Evolutionary conservation across 2,888 invertebrate genomes (phyloP), one percentile per base, ranked within the genome.

Genomic region (Rhopalosiphum nymphaeae): DNA sequence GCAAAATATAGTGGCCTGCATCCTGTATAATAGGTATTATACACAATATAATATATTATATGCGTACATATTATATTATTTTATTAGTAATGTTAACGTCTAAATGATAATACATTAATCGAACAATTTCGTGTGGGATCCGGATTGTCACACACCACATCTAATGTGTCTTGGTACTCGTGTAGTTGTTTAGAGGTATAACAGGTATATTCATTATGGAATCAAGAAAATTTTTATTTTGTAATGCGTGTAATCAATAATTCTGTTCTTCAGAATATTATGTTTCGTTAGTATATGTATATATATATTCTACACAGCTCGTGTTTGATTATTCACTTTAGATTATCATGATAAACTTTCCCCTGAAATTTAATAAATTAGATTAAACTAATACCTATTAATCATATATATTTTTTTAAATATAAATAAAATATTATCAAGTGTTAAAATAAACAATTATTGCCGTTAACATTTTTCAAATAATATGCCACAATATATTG

Each of bases 61-160:
- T 36, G 36, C 78, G 21, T 21, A 78, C 78, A 36, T 57, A 26
- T 16, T 53, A 57, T 57, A 26, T 36, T 78, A 78, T 21, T 36
- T 21, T 36, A 78, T 25, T 21, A 25, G 78, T 36, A 36, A 78
- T 21, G 21, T 78, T 78, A 21, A n/a, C 67, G 3, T 78, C 36
- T 21, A 78, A 78, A 78, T 21, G 78, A 78, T 78, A 78, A 78
- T 42, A 78, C 78, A 78, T 78, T 78, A 78, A 78, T 78, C 78
- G 36, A 78, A 78, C 36, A 36, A 36, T 78, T 36, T 78, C 36
- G 78, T 78, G 36, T 78, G 36, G 36, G 36, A 78, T 78, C 78
- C 21, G 21, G 36, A 36, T 36, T 42, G 21, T 36, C 78, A 78
- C 78, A 78, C 21, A 36, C 78, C 78, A 78, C 21, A 9, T 36